Evolutionary conservation across 2,797 vertebrate genomes (phyloP), one percentile per base, ranked within the genome.

Genomic region (Anomalospiza imberbis): DNA sequence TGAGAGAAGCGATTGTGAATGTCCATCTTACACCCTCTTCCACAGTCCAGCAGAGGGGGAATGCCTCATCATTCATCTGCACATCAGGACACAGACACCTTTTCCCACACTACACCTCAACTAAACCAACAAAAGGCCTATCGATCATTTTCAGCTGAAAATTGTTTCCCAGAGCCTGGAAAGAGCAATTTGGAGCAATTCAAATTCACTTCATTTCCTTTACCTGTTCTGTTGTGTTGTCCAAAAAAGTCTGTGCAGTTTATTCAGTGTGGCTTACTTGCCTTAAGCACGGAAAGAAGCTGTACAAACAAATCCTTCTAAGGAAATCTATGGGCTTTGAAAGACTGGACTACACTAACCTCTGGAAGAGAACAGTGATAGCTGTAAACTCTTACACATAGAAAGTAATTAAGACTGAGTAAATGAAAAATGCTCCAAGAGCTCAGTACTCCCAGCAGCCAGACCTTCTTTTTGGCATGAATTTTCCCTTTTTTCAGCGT

Each of bases 281-380:
- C 61, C 84, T 91, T 61, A 88, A 94, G 79, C 48, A 71, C 0
- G 0, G 80, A 66, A 83, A 93, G 72, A 61, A 91, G 76, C 83
- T 82, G 82, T 71, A 82, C 89, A 91, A 93, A 93, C 88, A 92
- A 86, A 86, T 57, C 91, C 79, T 91, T 84, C 94, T 50, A 85
- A 66, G 89, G 95, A 93, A 96, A 91, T 88, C 68, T 91, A 14
- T 29, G 79, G 62, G 67, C 8, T 91, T 95, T 90, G 86, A 65
- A 72, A 79, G 12, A 84, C 40, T 50, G 38, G 48, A 63, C 71
- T 44, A 13, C 55, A 26, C 24, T 31, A 65, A 86, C 60, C 72
- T 76, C 70, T 47, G 91, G 47, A 76, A 84, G 68, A 67, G 66
- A 76, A 51, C 34, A 38, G 48, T 2, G 16, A 29, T 42, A 51